Evolutionary conservation across 2,113 vertebrate genomes (phyloP), one percentile per base, ranked within the genome.

Genomic region (Cheirogaleus medius): DNA sequence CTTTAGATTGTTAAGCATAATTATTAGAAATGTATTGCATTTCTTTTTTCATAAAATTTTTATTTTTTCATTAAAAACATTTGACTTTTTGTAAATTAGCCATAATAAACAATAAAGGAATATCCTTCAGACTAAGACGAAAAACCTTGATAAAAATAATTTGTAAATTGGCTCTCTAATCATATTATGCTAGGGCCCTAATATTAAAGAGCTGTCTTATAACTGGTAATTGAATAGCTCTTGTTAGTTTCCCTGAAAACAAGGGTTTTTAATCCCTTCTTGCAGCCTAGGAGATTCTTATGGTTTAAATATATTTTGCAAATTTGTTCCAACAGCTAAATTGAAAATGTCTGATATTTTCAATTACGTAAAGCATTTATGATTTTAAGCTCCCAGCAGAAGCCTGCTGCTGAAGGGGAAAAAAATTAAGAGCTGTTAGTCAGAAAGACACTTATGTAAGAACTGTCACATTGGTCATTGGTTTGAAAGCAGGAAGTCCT

Each of bases 401-500:
- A 91, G 74, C 66, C 49, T 92, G 42, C 58, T 73, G 52, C 88
- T 91, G 66, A 89, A 86, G 37, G 23, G 25, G 56, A 7, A 25
- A 81, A 86, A 80, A 81, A 90, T 69, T 82, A 86, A 84, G 77
- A 93, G 74, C 78, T 23, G 64, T 94, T 97, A 94, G 76, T 96
- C 90, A 97, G 78, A 94, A 96, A 93, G 93, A 95, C 74, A 91
- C 91, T 98, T 97, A 97, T 37, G 14, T 97, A 97, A 98, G 94
- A 97, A 87, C 87, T 87, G 52, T 93, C 93, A 96, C 92, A 76
- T 37, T n/a, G 90, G 81, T 77, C 93, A 85, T 54, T 88, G 87
- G 80, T 82, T 94, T 77, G 37, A 96, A 96, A 94, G 94, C 92
- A 93, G 49, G 64, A 95, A 97, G 85, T 81, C 63, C 74, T 96